Conservation (phyloP, 2,113 vertebrate genomes). For the Tapirus terrestris region DNA sequence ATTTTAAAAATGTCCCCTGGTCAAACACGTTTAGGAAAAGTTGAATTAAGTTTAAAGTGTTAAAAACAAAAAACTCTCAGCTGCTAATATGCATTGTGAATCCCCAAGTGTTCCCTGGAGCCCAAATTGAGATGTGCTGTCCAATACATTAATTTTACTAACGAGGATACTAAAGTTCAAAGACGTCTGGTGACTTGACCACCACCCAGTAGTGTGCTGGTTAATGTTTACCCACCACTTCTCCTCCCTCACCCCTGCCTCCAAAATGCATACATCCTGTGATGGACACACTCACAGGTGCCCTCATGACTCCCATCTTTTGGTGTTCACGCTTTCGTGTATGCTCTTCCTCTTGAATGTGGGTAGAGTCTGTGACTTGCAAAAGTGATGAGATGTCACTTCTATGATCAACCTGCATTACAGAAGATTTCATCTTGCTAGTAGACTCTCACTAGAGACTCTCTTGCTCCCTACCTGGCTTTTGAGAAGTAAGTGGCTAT, state of each 20-base stretch:
- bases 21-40: not conserved
- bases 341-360: not conserved
- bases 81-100: not conserved
- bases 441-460: not conserved
- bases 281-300: not conserved
- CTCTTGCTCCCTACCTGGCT: not conserved
- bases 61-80: not conserved
- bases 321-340: not conserved
- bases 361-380: not conserved
- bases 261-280: not conserved
- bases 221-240: not conserved
- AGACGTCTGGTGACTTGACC: not conserved
- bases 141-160: not conserved
- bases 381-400: not conserved
- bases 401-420: not conserved
- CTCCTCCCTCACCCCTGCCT: not conserved
- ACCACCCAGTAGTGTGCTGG: not conserved
- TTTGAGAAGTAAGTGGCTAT: not conserved
- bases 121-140: not conserved
- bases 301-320: not conserved
- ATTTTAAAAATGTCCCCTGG: not conserved
- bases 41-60: not conserved
- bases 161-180: not conserved
- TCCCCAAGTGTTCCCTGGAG: not conserved
- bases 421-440: not conserved